Percentiles rank a stretch among this genome's conserved stretches.
These are phyloP conservation scores for Ladona fulva DNA, from an alignment of 1,140 invertebrate species.

Conservation along the genomic window DNA sequence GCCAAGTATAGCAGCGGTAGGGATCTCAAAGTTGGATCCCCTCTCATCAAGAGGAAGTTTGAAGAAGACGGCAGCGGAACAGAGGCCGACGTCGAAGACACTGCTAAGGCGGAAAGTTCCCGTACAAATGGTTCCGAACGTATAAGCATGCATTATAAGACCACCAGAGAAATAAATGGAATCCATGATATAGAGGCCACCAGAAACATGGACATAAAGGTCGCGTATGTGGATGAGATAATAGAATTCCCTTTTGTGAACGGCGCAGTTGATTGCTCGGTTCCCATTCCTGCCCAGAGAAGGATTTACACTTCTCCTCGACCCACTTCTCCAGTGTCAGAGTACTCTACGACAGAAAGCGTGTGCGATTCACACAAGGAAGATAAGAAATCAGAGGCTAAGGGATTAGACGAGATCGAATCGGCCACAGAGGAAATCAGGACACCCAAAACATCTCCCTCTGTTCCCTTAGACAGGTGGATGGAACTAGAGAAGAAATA, in stretches of 20 bases:
- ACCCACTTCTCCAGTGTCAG: not conserved
- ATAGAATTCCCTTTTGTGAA: not conserved
- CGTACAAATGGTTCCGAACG: not conserved
- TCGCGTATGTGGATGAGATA: constrained; percentile 29
- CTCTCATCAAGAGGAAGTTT: constrained; percentile 55
- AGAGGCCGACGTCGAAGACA: constrained; percentile 26
- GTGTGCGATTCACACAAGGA: not conserved
- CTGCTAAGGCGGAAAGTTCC: constrained; percentile 12
- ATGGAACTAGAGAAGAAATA: constrained; percentile 28
- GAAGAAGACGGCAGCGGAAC: constrained; percentile 33
- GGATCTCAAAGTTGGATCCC: constrained; percentile 54
- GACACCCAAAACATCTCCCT: not conserved
- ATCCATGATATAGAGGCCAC: not conserved
- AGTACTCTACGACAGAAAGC: not conserved
- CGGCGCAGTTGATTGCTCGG: not conserved
- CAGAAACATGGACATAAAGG: constrained; percentile 27
- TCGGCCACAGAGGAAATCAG: not conserved
- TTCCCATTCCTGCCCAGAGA: not conserved
- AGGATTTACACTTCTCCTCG: not conserved
- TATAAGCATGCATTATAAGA: not conserved
- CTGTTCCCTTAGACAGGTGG: constrained; percentile 24
- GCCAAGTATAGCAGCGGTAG: constrained; percentile 71
- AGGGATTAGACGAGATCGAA: not conserved
- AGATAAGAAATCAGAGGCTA: not conserved
- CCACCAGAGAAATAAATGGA: not conserved